Evolutionary conservation across 2,113 vertebrate genomes (phyloP), one percentile per base, ranked within the genome.

Genomic region (Caranx melampygus): DNA sequence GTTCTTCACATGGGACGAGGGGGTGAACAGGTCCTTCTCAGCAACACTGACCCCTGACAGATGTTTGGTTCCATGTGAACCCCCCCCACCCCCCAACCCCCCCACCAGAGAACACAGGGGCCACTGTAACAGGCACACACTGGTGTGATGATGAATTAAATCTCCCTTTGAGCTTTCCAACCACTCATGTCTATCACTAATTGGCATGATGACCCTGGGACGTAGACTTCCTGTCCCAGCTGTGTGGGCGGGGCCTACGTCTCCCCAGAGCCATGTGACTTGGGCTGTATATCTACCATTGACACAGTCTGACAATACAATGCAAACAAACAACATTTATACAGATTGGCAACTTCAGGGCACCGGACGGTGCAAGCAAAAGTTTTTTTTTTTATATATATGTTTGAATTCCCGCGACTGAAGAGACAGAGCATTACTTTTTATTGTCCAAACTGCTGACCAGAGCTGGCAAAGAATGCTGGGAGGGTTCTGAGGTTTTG

Each of bases 61-160:
- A 82, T 81, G 80, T 85, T 68, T 64, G 79, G 82, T 78, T 87
- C 75, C 65, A 69, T 58, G 66, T 45, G 78, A 82, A 71, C 80
- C 68, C 72, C 37, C 18, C 62, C 49, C 81, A n/a, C n/a, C n/a
- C n/a, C 79, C 84, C 82, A 15, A n/a, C n/a, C n/a, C n/a, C 72
- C 86, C 58, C 49, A 37, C 79, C 57, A 35, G 81, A 80, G 95
- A 96, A 96, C 79, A 75, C 85, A 70, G 83, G 88, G 96, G 95
- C 94, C 96, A 95, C 96, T 95, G 93, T 93, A 96, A 97, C 97
- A 99, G 98, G 98, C 97, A 97, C 98, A 98, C 97, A 97, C 97
- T 97, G 98, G 98, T 97, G 96, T 97, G 97, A 96, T 96, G 91
- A 92, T 88, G 86, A 83, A 84, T 68, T 80, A 74, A 88, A 89